Conservation (phyloP, 2,888 invertebrate genomes). For the Lepidocyrtinus sp. region DNA sequence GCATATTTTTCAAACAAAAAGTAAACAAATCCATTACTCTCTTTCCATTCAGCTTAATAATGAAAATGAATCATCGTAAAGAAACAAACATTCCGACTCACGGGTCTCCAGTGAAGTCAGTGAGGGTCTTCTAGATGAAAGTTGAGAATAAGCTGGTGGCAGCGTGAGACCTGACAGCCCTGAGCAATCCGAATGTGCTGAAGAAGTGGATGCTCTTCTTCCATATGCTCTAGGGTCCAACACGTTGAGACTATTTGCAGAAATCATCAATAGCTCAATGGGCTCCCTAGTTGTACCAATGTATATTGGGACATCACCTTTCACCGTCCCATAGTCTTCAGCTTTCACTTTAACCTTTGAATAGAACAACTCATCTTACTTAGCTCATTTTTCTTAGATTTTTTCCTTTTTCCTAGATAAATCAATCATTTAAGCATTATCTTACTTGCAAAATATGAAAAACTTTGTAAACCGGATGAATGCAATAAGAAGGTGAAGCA, state of each 20-base stretch:
- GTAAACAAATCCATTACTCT: background rate
- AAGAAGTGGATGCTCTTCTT: slow-evolving; percentile 52
- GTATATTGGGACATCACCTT: slow-evolving; percentile 45
- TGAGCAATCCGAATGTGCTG: slow-evolving; percentile 50
- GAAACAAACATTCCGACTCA: slow-evolving; percentile 16
- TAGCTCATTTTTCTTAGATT: background rate
- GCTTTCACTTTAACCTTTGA: slow-evolving; percentile 51
- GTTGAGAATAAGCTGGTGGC: slow-evolving; percentile 49
- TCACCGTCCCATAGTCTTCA: slow-evolving; percentile 45
- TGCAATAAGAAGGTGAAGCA: slow-evolving; percentile 48
- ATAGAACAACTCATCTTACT: background rate
- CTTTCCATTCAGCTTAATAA: background rate
- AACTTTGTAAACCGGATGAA: slow-evolving; percentile 42
- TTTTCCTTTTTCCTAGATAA: background rate
- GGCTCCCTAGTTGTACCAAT: slow-evolving; percentile 47
- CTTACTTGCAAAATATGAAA: slow-evolving; percentile 45
- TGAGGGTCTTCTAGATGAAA: slow-evolving; percentile 41
- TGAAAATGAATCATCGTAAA: background rate
- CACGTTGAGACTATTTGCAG: slow-evolving; percentile 38
- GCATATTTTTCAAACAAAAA: background rate
- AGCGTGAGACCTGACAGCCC: slow-evolving; percentile 31
- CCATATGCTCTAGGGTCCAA: slow-evolving; percentile 32
- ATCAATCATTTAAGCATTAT: background rate
- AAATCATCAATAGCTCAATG: slow-evolving; percentile 39
- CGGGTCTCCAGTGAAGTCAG: slow-evolving; percentile 35